Base-by-base conservation (phyloP, 2,113 vertebrate genomes). In the Nothocercus julius region DNA sequence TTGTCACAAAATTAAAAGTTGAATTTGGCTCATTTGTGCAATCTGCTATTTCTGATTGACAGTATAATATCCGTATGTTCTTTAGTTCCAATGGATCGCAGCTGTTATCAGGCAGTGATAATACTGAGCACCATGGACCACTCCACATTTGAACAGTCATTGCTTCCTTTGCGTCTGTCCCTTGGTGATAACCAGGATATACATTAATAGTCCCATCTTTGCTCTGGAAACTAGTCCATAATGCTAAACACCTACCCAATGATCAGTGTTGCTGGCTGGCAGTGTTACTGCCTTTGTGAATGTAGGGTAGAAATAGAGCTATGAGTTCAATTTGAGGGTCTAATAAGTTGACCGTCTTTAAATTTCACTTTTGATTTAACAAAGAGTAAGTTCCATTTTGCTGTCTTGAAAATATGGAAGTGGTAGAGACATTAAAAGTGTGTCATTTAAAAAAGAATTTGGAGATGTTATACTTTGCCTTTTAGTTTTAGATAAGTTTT, bases 401-500 rank as follows among this genome's bases (percentile, higher is more conserved):
- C 80, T 61, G 21, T 40, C 80, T 73, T 69, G 53, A 79, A 91
- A 87, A 68, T 20, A 59, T 27, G 11, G 56, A 27, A 34, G 34
- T 34, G 16, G 76, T 82, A 87, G 81, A 82, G 75, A 30, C 14
- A 13, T 80, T 80, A 53, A 42, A 12, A 74, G 56, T 66, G 27
- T 15, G 74, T 61, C 51, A 85, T 88, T 36, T 87, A 54, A 89
- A 68, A 74, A 51, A 87, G n/a, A 67, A 44, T 85, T 56, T n/a
- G 32, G 70, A 79, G 73, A 89, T 69, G 54, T 73, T 95, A 94
- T 40, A 10, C 83, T 91, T 90, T 75, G 91, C 73, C 76, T 96
- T 93, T 95, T 92, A 32, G 47, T 98, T 98, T 98, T 98, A 96
- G 98, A 98, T 98, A 98, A 98, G 98, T 97, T 98, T 98, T 98